Base-by-base conservation (phyloP, 2,888 invertebrate species). In the Zaprionus bogoriensis region DNA sequence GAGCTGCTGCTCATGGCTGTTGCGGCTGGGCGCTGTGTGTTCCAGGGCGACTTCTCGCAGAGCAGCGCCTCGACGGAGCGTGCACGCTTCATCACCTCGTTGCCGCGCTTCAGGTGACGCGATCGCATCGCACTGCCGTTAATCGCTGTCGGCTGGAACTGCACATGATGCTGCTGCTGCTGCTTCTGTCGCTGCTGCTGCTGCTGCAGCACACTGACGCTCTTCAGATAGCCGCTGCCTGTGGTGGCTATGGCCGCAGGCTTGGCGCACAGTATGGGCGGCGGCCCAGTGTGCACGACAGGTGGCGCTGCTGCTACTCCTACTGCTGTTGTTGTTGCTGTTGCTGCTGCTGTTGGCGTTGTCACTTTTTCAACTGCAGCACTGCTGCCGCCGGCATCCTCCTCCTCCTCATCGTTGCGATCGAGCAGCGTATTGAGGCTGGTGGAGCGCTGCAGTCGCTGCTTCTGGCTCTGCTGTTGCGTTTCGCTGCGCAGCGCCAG, bases 371-470 rank as follows among this genome's bases (percentile, higher is more conserved):
- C 57, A 38, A 25, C 45, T 20, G 50, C 28, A 4, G 32, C 30
- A 10, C 23, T 28, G 14, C 10, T 73, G 12, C 80, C 84, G 0
- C 76, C 79, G 5, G 81, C 77, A 0, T 84, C 88, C 9, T 86
- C 88, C 36, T 88, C 89, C 12, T 90, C 89, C 5, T 89, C 88
- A 19, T 88, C 88, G 55, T 93, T 93, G 83, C 95, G 94, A 86
- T 97, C 97, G 55, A 97, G 92, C 68, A 96, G 92, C 90, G 97
- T 95, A 91, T 97, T 97, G 75, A 97, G 93, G 69, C 96, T 96
- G 54, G 96, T 94, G 41, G 97, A 96, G 74, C 97, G 94, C 20
- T 97, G 93, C 86, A 96, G 54, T 12, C 77, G 68, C 50, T 78
- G 91, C 68, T 93, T 92, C 67, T 96, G 94, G 12, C 95, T 94